Percentiles rank a stretch among this genome's conserved stretches.
Evolutionary conservation across 2,888 invertebrate genomes (phyloP).

Genomic region (Luperina testacea): DNA sequence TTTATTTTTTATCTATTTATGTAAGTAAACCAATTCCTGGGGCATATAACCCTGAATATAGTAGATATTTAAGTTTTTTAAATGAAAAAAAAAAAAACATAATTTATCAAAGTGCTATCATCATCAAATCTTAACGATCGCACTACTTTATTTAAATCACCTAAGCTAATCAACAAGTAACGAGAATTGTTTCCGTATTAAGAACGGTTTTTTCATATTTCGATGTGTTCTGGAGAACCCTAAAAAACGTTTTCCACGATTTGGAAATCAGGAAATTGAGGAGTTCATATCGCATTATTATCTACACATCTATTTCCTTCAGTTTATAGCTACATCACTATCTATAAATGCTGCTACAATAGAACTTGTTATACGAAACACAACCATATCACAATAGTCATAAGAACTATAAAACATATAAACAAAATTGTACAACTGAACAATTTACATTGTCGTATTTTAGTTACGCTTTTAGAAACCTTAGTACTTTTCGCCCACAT

Average conservation of each 20-base stretch:
- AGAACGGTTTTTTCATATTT: background rate
- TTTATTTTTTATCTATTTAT: too few species aligned
- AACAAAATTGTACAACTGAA: constrained; percentile 1
- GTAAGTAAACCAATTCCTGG: background rate
- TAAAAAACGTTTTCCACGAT: constrained; percentile 68
- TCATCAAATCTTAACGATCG: background rate
- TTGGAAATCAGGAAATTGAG: constrained; percentile 76
- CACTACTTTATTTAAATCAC: constrained; percentile 10
- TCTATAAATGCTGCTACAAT: constrained; percentile 1
- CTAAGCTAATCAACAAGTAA: background rate
- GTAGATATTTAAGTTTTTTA: background rate
- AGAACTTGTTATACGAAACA: constrained; percentile 19
- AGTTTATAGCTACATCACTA: constrained; percentile 49
- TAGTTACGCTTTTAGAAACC: constrained; percentile 62
- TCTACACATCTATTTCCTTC: constrained; percentile 70
- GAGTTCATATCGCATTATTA: constrained; percentile 63
- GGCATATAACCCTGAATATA: background rate
- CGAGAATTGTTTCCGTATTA: background rate
- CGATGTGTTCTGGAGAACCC: constrained; percentile 57
- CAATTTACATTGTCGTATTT: constrained; percentile 29
- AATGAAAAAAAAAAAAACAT: too few species aligned
- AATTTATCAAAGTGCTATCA: background rate
- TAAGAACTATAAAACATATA: constrained; percentile 23
- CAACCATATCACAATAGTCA: background rate
- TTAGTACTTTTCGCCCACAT: constrained; percentile 50